Evolutionary conservation across 2,797 vertebrate genomes (phyloP), one percentile per base, ranked within the genome.

Genomic region (Alectoris magna): DNA sequence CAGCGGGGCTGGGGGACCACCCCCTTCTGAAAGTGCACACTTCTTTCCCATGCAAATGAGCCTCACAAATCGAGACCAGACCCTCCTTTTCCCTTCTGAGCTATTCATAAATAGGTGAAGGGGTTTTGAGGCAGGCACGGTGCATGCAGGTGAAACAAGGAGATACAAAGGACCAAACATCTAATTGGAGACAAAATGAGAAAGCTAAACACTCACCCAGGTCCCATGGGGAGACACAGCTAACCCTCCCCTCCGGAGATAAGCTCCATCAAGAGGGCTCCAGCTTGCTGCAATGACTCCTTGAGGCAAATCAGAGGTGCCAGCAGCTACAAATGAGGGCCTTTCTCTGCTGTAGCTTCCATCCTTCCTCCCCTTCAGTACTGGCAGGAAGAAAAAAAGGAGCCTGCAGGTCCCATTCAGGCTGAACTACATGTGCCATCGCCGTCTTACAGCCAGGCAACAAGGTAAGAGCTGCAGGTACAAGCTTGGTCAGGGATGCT

Each of bases 41-140:
- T 80, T 51, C 46, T 83, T 93, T 80, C 71, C 63, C 62, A 80
- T 84, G 91, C 68, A 95, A 92, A 95, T 51, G 11, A 92, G 58
- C n/a, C 58, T 58, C 59, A 43, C 21, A 60, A 82, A 93, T 48
- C 82, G 71, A 90, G 81, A 92, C 5, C 87, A 93, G 90, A 74
- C 34, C 46, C 71, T 87, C 71, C 80, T 66, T 77, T 84, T 76
- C 60, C 51, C 49, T 63, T 77, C 62, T 53, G 77, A 84, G 68
- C n/a, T 14, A 29, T 62, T 81, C 18, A 14, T 53, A 53, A 91
- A 91, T 63, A 83, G 76, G 68, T 70, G 48, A 91, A 67, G 31
- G 83, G 80, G 91, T 87, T 91, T 6, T 17, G 67, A 88, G 73
- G 63, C 29, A 58, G 24, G 49, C 39, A 14, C 6, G 6, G 38